phyloP scores from a whole-genome alignment of 2,888 invertebrate genomes.

The Calameuta filiformis region DNA sequence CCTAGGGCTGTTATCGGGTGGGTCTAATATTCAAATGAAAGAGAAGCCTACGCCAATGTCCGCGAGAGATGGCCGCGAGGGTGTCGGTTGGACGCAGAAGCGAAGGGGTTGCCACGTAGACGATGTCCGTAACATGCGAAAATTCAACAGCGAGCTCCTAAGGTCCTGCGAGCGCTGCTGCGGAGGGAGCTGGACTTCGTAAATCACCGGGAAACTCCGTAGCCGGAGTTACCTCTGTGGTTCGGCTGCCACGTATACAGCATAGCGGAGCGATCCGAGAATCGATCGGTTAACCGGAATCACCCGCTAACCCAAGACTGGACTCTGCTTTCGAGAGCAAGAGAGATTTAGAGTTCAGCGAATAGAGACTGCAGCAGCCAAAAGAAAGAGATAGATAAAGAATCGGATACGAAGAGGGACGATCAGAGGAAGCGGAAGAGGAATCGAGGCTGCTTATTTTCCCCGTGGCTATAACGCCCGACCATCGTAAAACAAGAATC shows the following conservation, averaged over 20 bases:
- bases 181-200: constrained; percentile 13
- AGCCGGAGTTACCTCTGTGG: not conserved
- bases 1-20: not conserved
- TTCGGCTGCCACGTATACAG: not conserved
- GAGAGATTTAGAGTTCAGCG: not conserved
- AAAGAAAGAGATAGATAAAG: not conserved
- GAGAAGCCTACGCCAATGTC: constrained; percentile 41
- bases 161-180: not conserved
- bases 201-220: constrained; percentile 17
- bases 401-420: not conserved
- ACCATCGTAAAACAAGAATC: not conserved
- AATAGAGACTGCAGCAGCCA: not conserved
- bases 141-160: constrained; percentile 29
- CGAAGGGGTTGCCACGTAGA: constrained; percentile 46
- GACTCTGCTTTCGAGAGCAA: not conserved
- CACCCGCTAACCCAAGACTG: not conserved
- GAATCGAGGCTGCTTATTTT: not conserved
- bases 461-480: not conserved
- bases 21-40: not conserved
- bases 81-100: constrained; percentile 47
- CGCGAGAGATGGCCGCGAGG: constrained; percentile 46
- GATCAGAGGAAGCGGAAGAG: not conserved
- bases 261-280: not conserved
- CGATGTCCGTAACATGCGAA: constrained; percentile 38
- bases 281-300: not conserved